phyloP scores from a whole-genome alignment of 2,888 invertebrate genomes.

The Antheraea assamensis region DNA sequence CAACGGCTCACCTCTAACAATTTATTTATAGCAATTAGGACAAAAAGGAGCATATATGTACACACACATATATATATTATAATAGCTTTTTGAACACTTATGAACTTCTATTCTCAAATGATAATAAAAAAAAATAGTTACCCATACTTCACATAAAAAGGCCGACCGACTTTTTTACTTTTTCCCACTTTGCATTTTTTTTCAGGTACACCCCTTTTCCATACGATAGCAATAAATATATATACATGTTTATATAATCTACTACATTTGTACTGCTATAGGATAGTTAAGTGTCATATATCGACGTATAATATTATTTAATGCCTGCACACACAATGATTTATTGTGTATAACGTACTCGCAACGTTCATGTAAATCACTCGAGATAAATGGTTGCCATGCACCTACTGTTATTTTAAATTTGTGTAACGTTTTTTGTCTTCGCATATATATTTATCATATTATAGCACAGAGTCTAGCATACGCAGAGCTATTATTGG shows the following conservation, averaged over 20 bases:
- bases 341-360: conserved; percentile 6
- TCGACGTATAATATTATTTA: conserved; percentile 2
- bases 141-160: too few relatives aligned
- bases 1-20: too few relatives aligned
- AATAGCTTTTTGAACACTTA: too few relatives aligned
- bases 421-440: background rate
- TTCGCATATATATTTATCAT: background rate
- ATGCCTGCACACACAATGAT: background rate
- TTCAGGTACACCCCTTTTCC: too few relatives aligned
- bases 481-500: background rate
- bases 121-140: too few relatives aligned
- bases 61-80: too few relatives aligned
- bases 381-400: conserved; percentile 10
- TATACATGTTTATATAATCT: background rate
- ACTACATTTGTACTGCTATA: background rate
- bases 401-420: conserved; percentile 7
- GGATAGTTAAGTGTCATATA: background rate
- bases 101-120: too few relatives aligned
- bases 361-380: conserved; percentile 7
- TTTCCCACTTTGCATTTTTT: too few relatives aligned
- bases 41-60: too few relatives aligned
- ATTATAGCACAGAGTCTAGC: background rate
- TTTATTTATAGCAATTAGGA: too few relatives aligned
- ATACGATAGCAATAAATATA: background rate
- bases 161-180: too few relatives aligned